Percentiles rank a stretch among this genome's conserved stretches.
Conservation (phyloP, 2,113 vertebrate genomes). For the Sterrhoptilus dennistouni region DNA sequence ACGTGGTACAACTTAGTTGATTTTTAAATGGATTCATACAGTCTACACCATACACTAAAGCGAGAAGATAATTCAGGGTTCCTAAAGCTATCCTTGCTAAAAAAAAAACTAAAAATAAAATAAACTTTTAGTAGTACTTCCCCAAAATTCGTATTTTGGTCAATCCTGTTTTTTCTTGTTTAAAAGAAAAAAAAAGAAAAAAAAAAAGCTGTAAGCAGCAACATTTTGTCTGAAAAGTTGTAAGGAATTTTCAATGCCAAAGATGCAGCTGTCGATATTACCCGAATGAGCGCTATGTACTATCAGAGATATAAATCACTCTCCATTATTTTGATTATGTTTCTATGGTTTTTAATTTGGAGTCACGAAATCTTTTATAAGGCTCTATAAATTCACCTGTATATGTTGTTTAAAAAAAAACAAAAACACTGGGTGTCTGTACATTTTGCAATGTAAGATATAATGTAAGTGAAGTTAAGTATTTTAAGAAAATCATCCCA, state of each 20-base stretch:
- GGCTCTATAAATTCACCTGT: slow-evolving; percentile 74
- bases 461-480: slow-evolving; percentile 77
- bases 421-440: slow-evolving; percentile 79
- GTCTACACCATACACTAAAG: slow-evolving; percentile 72
- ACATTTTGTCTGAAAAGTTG: slow-evolving; percentile 76
- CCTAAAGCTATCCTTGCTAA: slow-evolving; percentile 75
- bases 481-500: slow-evolving; percentile 74
- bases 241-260: slow-evolving; percentile 85
- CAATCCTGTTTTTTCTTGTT: slow-evolving; percentile 70
- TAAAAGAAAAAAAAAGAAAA: neutral
- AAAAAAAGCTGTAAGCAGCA: slow-evolving; percentile 70
- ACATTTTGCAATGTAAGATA: slow-evolving; percentile 84
- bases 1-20: slow-evolving; percentile 84
- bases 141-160: slow-evolving; percentile 70
- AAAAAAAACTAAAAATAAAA: slow-evolving; percentile 62
- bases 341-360: slow-evolving; percentile 81
- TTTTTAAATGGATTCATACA: slow-evolving; percentile 81
- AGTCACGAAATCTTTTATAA: slow-evolving; percentile 76
- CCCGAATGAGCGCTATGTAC: slow-evolving; percentile 73
- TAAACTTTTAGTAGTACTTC: slow-evolving; percentile 71
- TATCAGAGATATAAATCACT: slow-evolving; percentile 73
- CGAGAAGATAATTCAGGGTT: slow-evolving; percentile 82
- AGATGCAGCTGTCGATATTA: slow-evolving; percentile 78
- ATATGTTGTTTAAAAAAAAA: slow-evolving; percentile 78
- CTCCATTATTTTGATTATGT: slow-evolving; percentile 75